Evolutionary conservation across 2,113 vertebrate species (phyloP), one percentile per base, ranked within the genome.

Genomic region (Marmota flaviventris): DNA sequence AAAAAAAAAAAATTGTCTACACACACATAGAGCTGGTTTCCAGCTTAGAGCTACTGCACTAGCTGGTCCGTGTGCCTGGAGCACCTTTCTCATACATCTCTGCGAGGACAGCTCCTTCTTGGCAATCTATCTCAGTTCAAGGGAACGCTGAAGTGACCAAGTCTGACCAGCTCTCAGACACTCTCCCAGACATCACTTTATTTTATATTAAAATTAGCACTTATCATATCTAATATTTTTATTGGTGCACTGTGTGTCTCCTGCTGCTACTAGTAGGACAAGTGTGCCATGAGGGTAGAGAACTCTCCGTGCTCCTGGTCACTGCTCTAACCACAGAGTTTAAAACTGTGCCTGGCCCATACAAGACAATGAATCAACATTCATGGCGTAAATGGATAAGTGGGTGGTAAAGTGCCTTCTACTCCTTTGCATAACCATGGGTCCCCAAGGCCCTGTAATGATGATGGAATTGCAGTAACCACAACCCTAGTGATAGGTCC

Each of bases 11-110:
- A 39, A 29, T n/a, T 48, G 0, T 39, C 32, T 42, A 93, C 16
- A 86, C n/a, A 7, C 0, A 7, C 0, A 13, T 5, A 1, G 14
- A 78, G 18, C 65, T 53, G 12, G 0, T 39, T 42, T 42, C 76
- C 89, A 34, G 37, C 5, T 51, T 4, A 37, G 29, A 6, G 29
- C 20, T 18, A 6, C 12, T 12, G 45, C 4, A 22, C 17, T 10
- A 37, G 67, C 72, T 69, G n/a, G 34, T 37, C 4, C 8, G 4
- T 32, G 42, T 69, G 11, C 51, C 51, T 18, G 5, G 65, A 48
- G 18, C 2, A 1, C 18, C 63, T 20, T 67, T 18, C 42, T 34
- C 2, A 8, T 5, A 2, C 13, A 63, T 14, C 51, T 53, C 4
- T 14, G 7, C 0, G 0, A 7, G 24, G 11, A 2, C 25, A 25